Evolutionary conservation across 64 coral and sea anemone genomes (phyloP), one percentile per base, ranked within the genome.

Genomic region (Cladopsammia gracilis): DNA sequence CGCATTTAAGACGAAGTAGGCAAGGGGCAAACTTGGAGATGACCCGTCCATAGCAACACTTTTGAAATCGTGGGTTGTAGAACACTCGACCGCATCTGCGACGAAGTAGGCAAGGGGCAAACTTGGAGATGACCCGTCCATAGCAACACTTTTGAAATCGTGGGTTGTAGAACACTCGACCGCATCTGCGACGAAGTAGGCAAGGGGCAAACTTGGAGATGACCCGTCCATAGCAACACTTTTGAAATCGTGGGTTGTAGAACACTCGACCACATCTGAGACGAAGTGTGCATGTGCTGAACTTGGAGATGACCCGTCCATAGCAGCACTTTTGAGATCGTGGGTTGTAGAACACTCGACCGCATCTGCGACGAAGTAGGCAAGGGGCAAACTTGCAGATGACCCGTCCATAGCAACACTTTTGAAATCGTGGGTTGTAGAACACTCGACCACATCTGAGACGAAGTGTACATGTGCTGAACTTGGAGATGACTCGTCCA

Each of bases 321-420:
- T 79, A 79, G 25, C 77, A 79, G 77, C 77, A 79, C 16, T 79
- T 79, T 4, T 57, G 58, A 8, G 1, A 54, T 19, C 11, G 26
- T 11, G 58, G 20, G 51, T 24, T 79, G 77, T 79, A 79, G 58
- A 18, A 49, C 1, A 5, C 19, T 0, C 3, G 19, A 18, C 77
- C 77, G 53, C 77, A 79, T 79, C 5, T 48, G 3, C 3, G 48
- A 22, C 48, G 48, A 56, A 56, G 34, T 34, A 2, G 4, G 25
- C 77, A 79, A 0, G 14, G 10, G 77, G 10, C 10, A 34, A 3
- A 1, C 15, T 54, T 79, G 7, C 19, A 13, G 26, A 79, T 34
- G 19, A 79, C 76, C 4, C 16, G 16, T 23, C 19, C 19, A 25
- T 78, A 78, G 16, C 76, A 78, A 11, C 76, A 78, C 48, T 78